Conservation (phyloP, 2,113 vertebrate genomes). For the Ceyx melanurus region DNA sequence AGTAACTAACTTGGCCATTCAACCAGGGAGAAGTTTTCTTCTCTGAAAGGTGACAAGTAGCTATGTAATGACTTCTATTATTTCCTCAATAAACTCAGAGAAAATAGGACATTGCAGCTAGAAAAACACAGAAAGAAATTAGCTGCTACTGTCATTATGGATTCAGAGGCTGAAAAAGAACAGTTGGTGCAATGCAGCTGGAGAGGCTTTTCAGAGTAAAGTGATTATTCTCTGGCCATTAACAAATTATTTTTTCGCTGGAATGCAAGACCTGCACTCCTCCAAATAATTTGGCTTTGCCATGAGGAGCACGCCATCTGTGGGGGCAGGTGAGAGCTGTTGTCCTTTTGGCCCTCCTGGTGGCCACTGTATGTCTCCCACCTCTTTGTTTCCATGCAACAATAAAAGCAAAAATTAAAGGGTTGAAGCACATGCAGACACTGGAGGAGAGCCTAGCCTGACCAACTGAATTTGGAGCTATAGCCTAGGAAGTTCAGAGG, state of each 20-base stretch:
- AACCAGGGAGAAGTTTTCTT: constrained; percentile 37
- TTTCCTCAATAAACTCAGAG: constrained; percentile 52
- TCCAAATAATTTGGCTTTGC: constrained; percentile 71
- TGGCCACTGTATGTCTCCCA: neutral
- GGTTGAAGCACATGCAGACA: neutral
- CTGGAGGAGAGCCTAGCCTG: neutral
- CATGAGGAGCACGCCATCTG: neutral
- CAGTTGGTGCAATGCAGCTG: constrained; percentile 77
- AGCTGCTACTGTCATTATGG: constrained; percentile 63
- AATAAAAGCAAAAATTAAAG: neutral
- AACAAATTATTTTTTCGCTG: constrained; percentile 75
- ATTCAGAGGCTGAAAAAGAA: constrained; percentile 72
- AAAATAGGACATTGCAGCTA: constrained; percentile 47
- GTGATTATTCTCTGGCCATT: constrained; percentile 75
- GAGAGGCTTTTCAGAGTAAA: constrained; percentile 67
- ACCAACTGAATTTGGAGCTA: neutral
- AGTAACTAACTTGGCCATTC: constrained; percentile 34
- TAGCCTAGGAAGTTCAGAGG: neutral
- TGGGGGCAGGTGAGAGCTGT: neutral
- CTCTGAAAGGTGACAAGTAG: constrained; percentile 62
- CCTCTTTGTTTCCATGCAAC: neutral
- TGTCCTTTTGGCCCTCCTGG: neutral
- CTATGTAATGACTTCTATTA: constrained; percentile 61
- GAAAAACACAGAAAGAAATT: constrained; percentile 57
- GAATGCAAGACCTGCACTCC: constrained; percentile 63